phyloP scores from a whole-genome alignment of 2,888 invertebrate genomes.

The Spialia ferax region DNA sequence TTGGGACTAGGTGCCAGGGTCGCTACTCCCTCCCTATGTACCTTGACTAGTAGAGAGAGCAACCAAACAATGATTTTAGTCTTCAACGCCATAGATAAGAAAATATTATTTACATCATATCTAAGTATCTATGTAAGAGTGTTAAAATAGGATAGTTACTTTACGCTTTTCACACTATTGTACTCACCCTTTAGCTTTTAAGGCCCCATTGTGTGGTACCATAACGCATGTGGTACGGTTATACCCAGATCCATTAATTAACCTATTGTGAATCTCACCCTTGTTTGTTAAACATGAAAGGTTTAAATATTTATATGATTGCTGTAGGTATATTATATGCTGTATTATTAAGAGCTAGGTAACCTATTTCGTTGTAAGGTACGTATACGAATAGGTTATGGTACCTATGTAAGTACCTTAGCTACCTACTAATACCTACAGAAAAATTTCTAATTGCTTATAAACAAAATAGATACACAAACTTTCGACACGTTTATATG shows the following conservation, averaged over 20 bases:
- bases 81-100: too few relatives aligned
- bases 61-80: too few relatives aligned
- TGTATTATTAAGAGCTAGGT: not conserved
- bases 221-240: conserved; percentile 32
- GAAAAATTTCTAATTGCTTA: too few relatives aligned
- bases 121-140: not conserved
- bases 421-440: too few relatives aligned
- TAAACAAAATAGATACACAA: too few relatives aligned
- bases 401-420: too few relatives aligned
- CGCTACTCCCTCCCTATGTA: too few relatives aligned
- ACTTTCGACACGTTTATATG: too few relatives aligned
- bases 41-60: too few relatives aligned
- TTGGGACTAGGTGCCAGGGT: too few relatives aligned
- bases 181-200: not conserved
- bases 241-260: conserved; percentile 27
- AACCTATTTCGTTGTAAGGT: too few relatives aligned
- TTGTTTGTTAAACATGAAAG: conserved; percentile 24
- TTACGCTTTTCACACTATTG: conserved; percentile 4
- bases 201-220: conserved; percentile 16
- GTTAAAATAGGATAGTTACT: not conserved
- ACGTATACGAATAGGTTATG: too few relatives aligned
- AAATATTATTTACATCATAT: not conserved
- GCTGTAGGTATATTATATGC: not conserved
- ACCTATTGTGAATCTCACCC: conserved; percentile 21
- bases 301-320: conserved; percentile 25